Evolutionary conservation across 2,888 invertebrate genomes (phyloP).

Genomic region (Iphiclides podalirius): DNA sequence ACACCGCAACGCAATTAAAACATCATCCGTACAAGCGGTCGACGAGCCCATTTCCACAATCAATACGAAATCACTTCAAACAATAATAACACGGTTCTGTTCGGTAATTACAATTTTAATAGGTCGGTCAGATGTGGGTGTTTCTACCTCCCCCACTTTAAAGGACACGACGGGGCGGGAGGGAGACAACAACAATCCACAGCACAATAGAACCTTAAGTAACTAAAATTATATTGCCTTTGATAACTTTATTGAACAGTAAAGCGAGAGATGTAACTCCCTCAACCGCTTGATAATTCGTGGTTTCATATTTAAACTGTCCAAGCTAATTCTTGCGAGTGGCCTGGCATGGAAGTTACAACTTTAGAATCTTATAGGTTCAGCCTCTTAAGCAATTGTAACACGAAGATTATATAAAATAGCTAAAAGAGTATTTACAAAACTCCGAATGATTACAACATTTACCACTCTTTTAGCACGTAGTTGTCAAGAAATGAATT

Average conservation of each 20-base stretch:
- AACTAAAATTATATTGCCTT: constrained; percentile 60
- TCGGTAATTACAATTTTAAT: constrained; percentile 73
- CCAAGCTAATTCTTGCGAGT: background rate
- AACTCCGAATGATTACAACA: too few species aligned
- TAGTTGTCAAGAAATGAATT: too few species aligned
- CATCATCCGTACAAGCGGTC: constrained; percentile 7
- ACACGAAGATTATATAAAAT: too few species aligned
- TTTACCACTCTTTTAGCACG: too few species aligned
- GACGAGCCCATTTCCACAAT: constrained; percentile 37
- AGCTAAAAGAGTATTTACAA: too few species aligned
- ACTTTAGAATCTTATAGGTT: too few species aligned
- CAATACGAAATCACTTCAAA: constrained; percentile 58
- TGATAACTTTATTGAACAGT: constrained; percentile 53
- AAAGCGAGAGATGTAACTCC: constrained; percentile 37
- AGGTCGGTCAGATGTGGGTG: constrained; percentile 58
- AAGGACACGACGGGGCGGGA: constrained; percentile 28
- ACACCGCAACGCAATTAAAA: constrained; percentile 11
- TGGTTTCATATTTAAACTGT: background rate
- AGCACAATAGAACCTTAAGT: constrained; percentile 54
- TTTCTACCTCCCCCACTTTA: constrained; percentile 26
- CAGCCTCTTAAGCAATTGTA: too few species aligned
- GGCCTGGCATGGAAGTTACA: too few species aligned
- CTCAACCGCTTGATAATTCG: constrained; percentile 9
- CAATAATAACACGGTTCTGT: constrained; percentile 63
- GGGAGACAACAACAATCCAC: constrained; percentile 40